Percentiles rank a stretch among this genome's conserved stretches.
Conservation (phyloP, 2,888 invertebrate genomes). For the Fabriciana adippe region DNA sequence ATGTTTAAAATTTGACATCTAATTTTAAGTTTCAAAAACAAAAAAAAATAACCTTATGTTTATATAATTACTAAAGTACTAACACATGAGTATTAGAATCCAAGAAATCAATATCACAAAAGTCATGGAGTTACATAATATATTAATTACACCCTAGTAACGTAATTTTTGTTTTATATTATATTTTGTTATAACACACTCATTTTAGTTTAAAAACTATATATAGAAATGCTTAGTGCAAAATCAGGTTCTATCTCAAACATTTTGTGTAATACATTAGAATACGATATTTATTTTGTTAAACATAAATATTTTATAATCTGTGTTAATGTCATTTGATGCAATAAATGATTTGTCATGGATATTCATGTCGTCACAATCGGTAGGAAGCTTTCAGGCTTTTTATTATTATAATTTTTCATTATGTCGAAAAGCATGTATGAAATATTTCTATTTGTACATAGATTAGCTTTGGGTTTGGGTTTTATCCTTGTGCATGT, state of each 20-base stretch:
- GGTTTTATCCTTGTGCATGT: conserved; percentile 52
- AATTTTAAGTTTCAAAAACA: too few relatives aligned
- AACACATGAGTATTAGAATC: too few relatives aligned
- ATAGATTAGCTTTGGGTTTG: conserved; percentile 52
- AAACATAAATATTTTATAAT: conserved; percentile 42
- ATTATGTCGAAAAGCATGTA: conserved; percentile 66
- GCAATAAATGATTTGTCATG: conserved; percentile 62
- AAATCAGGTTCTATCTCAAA: conserved; percentile 10
- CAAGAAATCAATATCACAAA: too few relatives aligned
- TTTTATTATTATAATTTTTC: conserved; percentile 37
- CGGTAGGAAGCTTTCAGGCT: conserved; percentile 78
- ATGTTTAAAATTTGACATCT: too few relatives aligned
- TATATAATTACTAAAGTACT: too few relatives aligned
- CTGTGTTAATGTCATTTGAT: conserved; percentile 49
- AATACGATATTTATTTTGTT: conserved; percentile 47
- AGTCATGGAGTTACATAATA: too few relatives aligned
- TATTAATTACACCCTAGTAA: too few relatives aligned
- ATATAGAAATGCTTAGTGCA: neutral
- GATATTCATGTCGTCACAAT: conserved; percentile 63
- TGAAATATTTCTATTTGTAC: conserved; percentile 55
- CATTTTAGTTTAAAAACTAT: neutral
- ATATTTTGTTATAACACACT: too few relatives aligned
- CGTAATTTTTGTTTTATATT: neutral
- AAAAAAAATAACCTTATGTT: too few relatives aligned
- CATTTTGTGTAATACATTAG: conserved; percentile 6